A percentile compares a stretch with the other conserved stretches of the same genome.
phyloP scores from a whole-genome alignment of 2,113 vertebrate species.

The Verasper variegatus region DNA sequence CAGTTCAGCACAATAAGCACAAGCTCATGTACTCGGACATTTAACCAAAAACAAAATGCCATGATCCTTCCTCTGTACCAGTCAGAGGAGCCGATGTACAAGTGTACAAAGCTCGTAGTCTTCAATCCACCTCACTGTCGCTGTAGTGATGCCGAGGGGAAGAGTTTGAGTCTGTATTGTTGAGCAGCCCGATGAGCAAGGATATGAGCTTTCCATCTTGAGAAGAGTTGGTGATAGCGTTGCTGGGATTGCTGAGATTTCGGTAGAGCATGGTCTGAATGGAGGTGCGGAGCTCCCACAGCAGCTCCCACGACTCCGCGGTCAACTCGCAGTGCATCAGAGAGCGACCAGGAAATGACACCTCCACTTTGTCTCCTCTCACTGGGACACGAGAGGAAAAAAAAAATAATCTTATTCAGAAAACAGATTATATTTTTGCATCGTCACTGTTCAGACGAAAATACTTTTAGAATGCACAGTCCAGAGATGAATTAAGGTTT shows the following conservation, averaged over 20 bases:
- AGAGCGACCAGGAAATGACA: slow-evolving; percentile 86
- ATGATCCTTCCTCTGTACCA: slow-evolving; percentile 8
- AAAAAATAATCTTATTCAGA: neutral
- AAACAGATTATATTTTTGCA: neutral
- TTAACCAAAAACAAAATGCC: neutral
- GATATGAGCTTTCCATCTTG: slow-evolving; percentile 89
- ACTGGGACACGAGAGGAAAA: slow-evolving; percentile 75
- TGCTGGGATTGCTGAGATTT: slow-evolving; percentile 82
- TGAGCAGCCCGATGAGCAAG: slow-evolving; percentile 90
- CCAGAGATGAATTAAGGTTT: no score
- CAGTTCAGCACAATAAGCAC: neutral
- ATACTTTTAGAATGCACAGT: no score
- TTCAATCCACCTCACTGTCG: slow-evolving; percentile 71
- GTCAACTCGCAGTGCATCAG: slow-evolving; percentile 89
- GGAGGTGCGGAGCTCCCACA: slow-evolving; percentile 90
- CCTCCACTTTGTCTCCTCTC: slow-evolving; percentile 84
- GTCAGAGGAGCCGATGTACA: neutral
- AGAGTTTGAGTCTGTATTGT: slow-evolving; percentile 67
- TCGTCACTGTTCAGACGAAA: no score
- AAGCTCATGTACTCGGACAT: neutral
- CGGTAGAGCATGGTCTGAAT: slow-evolving; percentile 91
- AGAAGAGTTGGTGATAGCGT: slow-evolving; percentile 43
- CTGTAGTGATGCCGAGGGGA: neutral
- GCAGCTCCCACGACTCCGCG: slow-evolving; percentile 85
- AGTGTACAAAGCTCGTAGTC: neutral